Evolutionary conservation across 2,797 vertebrate species (phyloP).

Genomic region (Enteromius paludinosus): DNA sequence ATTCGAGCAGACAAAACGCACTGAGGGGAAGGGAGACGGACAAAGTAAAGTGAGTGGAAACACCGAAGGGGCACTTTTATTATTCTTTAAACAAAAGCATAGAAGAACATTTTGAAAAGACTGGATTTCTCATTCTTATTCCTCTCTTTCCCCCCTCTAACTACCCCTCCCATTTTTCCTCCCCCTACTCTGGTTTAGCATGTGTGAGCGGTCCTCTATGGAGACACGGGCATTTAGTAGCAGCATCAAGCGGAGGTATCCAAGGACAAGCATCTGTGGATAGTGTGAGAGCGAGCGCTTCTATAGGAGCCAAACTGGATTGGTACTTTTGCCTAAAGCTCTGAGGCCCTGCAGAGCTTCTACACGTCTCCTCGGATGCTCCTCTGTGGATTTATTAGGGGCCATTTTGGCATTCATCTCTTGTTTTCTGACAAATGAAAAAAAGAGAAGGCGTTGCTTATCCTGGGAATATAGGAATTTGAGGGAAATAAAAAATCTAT

Average conservation of each 20-base stretch:
- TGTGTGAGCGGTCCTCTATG: conserved; percentile 77
- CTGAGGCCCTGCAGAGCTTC: conserved; percentile 69
- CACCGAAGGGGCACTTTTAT: conserved; percentile 49
- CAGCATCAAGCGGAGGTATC: conserved; percentile 82
- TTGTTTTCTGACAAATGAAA: conserved; percentile 74
- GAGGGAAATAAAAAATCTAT: conserved; percentile 62
- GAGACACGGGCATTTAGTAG: conserved; percentile 79
- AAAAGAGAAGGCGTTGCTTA: conserved; percentile 71
- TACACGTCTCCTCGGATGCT: conserved; percentile 70
- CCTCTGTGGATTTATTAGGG: conserved; percentile 76
- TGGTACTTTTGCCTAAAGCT: conserved; percentile 71
- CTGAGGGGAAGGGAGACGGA: conserved; percentile 57
- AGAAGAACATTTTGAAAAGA: conserved; percentile 70
- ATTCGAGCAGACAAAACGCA: conserved; percentile 67
- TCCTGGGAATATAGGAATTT: conserved; percentile 77
- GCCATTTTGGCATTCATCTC: conserved; percentile 71
- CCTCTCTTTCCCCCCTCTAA: conserved; percentile 55
- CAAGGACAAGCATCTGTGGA: conserved; percentile 87
- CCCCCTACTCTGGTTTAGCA: conserved; percentile 49
- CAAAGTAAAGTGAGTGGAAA: conserved; percentile 77
- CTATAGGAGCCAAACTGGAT: conserved; percentile 82
- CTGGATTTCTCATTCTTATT: conserved; percentile 73
- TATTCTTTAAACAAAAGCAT: conserved; percentile 70
- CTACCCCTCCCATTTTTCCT: conserved; percentile 49
- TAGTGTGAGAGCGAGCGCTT: conserved; percentile 75